A percentile compares a stretch with the other conserved stretches of the same genome.
Evolutionary conservation across 2,113 vertebrate species (phyloP).

Genomic region (Leiothrix lutea): DNA sequence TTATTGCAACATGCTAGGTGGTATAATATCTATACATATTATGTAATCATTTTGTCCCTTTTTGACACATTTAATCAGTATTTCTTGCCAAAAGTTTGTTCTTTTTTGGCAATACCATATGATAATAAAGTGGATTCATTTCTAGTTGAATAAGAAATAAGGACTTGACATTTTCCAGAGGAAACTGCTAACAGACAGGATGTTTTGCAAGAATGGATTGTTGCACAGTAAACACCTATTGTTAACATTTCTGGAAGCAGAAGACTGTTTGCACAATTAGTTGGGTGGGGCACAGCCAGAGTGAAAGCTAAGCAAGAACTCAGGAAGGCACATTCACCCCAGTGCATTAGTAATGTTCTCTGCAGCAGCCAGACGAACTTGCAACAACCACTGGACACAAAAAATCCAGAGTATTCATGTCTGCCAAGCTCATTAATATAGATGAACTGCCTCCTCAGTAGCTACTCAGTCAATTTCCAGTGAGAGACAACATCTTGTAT

Average conservation of each 20-base stretch:
- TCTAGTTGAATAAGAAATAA: neutral
- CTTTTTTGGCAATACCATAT: neutral
- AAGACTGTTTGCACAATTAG: neutral
- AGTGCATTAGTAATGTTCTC: neutral
- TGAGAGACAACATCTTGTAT: neutral
- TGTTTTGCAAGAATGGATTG: neutral
- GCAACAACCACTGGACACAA: neutral
- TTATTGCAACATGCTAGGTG: neutral
- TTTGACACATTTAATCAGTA: neutral
- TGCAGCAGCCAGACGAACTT: neutral
- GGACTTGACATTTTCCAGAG: neutral
- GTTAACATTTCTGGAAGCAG: neutral
- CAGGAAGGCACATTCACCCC: neutral
- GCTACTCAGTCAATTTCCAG: neutral
- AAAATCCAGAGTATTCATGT: neutral
- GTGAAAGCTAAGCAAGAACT: neutral
- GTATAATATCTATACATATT: neutral
- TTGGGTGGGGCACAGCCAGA: neutral
- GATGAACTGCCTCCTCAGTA: neutral
- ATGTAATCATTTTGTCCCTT: neutral
- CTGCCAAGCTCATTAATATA: neutral
- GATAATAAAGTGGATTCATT: neutral
- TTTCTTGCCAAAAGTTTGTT: neutral
- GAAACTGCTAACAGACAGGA: neutral
- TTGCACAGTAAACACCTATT: neutral